Evolutionary conservation across 1,140 invertebrate genomes (phyloP), one percentile per base, ranked within the genome.

Genomic region (Ctenoplectra terminalis): DNA sequence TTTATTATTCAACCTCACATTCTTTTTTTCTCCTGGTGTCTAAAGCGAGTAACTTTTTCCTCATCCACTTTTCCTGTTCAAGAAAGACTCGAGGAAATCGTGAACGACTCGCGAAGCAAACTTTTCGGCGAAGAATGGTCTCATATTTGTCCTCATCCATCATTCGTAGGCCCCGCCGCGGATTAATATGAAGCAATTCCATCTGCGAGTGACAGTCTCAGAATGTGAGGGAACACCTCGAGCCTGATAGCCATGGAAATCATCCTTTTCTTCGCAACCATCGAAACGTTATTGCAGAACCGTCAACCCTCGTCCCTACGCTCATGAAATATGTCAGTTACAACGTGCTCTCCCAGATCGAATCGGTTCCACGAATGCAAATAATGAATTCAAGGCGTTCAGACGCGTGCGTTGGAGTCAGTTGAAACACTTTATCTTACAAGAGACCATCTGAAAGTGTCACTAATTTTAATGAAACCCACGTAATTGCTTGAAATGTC

Each of bases 101-200:
- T 23, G 26, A 23, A 5, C 46, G n/a, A 15, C 8, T 23, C n/a
- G 43, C 20, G 34, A 63, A 54, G 20, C 29, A 4, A 79, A 48
- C 37, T 63, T 73, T 54, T 60, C 26, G 31, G 15, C 58, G 11
- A 3, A 31, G 58, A 80, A 29, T 73, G 9, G 77, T 52, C 52
- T 71, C 60, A 77, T 85, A 86, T 81, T 76, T 82, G 78, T 85
- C 78, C 66, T 85, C 84, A 85, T 86, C 78, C 73, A 82, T 86
- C 71, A 85, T 85, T 48, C 52, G 34, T 46, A 29, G 43, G 23
- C 48, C 26, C 58, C 17, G 34, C 34, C 54, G 37, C 48, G 52
- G 58, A 86, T 85, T 86, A 82, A 86, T 85, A 85, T 58, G 64
- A 85, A 82, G 54, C 83, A 63, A 77, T 82, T 85, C 78, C 48